phyloP scores from a whole-genome alignment of 2,113 vertebrate genomes.

The Oryzias woworae region DNA sequence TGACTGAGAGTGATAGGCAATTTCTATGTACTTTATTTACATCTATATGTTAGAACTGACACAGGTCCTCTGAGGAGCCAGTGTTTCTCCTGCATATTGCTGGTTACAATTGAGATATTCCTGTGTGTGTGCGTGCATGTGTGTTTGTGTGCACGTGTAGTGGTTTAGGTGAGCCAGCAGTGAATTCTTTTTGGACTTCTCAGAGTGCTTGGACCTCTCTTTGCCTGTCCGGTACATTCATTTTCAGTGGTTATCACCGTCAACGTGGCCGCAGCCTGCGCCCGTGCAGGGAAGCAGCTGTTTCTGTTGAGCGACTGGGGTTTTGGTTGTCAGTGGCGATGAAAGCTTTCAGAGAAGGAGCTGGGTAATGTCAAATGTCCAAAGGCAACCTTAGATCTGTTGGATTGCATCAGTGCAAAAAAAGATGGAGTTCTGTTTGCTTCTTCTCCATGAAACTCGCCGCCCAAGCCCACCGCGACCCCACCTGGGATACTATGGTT shows the following conservation, averaged over 20 bases:
- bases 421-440: slow-evolving; percentile 52
- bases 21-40: slow-evolving; percentile 69
- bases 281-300: slow-evolving; percentile 52
- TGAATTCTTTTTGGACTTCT: slow-evolving; percentile 42
- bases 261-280: slow-evolving; percentile 13
- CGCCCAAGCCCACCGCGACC: slow-evolving; percentile 29
- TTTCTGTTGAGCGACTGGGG: slow-evolving; percentile 58
- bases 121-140: slow-evolving; percentile 27
- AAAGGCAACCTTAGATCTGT: slow-evolving; percentile 66
- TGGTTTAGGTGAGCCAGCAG: slow-evolving; percentile 39
- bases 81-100: slow-evolving; percentile 63
- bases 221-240: slow-evolving; percentile 62
- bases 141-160: slow-evolving; percentile 20
- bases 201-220: slow-evolving; percentile 13
- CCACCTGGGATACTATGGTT: slow-evolving; percentile 65
- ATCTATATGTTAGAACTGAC: slow-evolving; percentile 58
- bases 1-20: slow-evolving; percentile 53
- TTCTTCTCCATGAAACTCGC: slow-evolving; percentile 23
- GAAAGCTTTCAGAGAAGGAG: slow-evolving; percentile 52
- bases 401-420: slow-evolving; percentile 75
- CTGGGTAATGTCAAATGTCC: slow-evolving; percentile 48
- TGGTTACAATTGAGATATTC: slow-evolving; percentile 75
- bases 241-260: slow-evolving; percentile 51
- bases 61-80: slow-evolving; percentile 49
- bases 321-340: slow-evolving; percentile 60